Evolutionary conservation across 2,888 invertebrate species (phyloP), one percentile per base, ranked within the genome.

Genomic region (Griposia aprilina): DNA sequence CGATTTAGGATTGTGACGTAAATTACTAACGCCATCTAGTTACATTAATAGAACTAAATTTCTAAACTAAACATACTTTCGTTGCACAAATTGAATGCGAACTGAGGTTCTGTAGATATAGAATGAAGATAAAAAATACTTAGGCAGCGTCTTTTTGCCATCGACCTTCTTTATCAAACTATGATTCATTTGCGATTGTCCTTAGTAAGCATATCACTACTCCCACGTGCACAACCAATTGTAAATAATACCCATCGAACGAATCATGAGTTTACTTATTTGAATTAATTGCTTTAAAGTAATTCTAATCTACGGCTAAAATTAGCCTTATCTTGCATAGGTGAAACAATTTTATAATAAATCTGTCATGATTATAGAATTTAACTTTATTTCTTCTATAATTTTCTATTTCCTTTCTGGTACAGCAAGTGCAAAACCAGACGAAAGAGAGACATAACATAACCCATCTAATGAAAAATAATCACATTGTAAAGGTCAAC

Each of bases 131-230:
- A 65, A 36, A 66, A 71, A 65, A 36, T 26, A 23, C 45, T 17
- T 30, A 45, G 23, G 66, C 65, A 23, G 45, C 71, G 11, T 15
- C 2, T 45, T 65, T 71, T 68, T 36, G 30, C 59, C 36, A 59
- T 26, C 59, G 59, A 75, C 59, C 75, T 74, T 75, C 74, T 26
- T 50, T 15, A 59, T 15, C 4, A 59, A 52, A 50, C 23, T 26
- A 60, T 50, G 50, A 75, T 41, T 76, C 0, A 74, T 48, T 59
- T 74, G 20, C 15, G 20, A 74, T 50, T 59, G 10, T 74, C 26
- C 23, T 1, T 59, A 45, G 20, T 45, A 23, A n/a, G 45, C 30
- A 55, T 36, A 59, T 59, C n/a, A 48, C 20, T 45, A 3, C 30
- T 48, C 6, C 45, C 57, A 50, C 76, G 59, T 59, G 48, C 59